A percentile compares a stretch with the other conserved stretches of the same genome.
These are phyloP conservation scores for Heliocidaris erythrogramma DNA, from an alignment of 35 echinoderm and acorn worm genomes.

Conservation along the genomic window DNA sequence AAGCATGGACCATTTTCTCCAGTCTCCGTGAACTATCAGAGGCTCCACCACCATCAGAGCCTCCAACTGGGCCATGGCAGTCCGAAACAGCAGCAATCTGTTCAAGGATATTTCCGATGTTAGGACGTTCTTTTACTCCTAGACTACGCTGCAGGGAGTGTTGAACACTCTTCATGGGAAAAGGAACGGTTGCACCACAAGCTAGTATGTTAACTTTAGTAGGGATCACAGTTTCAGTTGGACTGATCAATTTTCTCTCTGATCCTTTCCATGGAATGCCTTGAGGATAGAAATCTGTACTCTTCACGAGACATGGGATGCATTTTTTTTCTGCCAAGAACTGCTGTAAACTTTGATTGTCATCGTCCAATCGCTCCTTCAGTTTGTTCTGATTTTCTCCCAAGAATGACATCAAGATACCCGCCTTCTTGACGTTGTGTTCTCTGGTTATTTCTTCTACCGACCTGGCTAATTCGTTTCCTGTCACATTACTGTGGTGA, in stretches of 20 bases:
- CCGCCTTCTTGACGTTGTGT: not conserved
- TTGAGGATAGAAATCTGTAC: not conserved
- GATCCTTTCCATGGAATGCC: not conserved
- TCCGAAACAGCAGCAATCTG: not conserved
- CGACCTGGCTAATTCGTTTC: not conserved
- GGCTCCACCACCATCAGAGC: too few relatives aligned
- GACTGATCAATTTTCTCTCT: not conserved
- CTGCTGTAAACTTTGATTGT: not conserved
- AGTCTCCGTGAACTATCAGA: not conserved
- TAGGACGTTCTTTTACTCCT: not conserved
- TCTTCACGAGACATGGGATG: not conserved
- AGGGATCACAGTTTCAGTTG: not conserved
- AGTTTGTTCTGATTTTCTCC: not conserved
- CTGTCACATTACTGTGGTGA: not conserved
- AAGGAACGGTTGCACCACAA: not conserved
- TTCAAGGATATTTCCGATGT: not conserved
- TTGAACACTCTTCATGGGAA: not conserved
- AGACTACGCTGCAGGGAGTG: not conserved
- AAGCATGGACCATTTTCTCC: not conserved
- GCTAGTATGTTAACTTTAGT: not conserved
- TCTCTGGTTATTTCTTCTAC: not conserved
- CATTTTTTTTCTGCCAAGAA: constrained; percentile 7
- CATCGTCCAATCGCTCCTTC: not conserved
- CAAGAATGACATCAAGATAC: not conserved
- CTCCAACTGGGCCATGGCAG: not conserved